These are phyloP conservation scores for Polyploca ridens DNA, from an alignment of 2,888 invertebrate species.

Conservation along the genomic window DNA sequence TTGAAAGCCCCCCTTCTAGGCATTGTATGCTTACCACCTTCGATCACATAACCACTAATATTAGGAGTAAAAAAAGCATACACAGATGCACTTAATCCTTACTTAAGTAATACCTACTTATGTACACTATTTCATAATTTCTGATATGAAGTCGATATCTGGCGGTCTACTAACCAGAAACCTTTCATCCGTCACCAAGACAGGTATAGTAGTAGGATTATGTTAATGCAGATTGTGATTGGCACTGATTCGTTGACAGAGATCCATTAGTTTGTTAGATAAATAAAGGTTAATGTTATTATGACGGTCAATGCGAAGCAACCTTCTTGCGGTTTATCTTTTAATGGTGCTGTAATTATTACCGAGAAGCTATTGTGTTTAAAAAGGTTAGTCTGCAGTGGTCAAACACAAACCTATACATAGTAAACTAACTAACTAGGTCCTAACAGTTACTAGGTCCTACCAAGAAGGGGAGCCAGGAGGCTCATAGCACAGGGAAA, in stretches of 20 bases:
- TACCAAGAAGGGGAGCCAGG: no score
- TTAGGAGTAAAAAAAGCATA: no score
- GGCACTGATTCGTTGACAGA: slow-evolving; percentile 42
- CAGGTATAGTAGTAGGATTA: slow-evolving; percentile 25
- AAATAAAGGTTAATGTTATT: slow-evolving; percentile 58
- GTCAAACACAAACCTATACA: background rate
- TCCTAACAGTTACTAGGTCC: no score
- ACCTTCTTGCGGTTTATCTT: slow-evolving; percentile 2
- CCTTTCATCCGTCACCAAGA: background rate
- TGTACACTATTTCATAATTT: background rate
- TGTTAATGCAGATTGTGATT: slow-evolving; percentile 46
- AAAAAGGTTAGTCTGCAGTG: background rate
- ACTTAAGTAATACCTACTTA: no score
- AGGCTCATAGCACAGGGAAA: no score
- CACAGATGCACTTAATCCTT: no score
- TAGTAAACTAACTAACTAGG: no score
- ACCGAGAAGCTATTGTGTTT: background rate
- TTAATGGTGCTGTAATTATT: slow-evolving; percentile 7
- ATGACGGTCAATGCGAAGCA: slow-evolving; percentile 21
- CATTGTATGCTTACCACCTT: no score
- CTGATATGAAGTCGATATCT: background rate
- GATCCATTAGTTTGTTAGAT: slow-evolving; percentile 60
- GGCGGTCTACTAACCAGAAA: background rate
- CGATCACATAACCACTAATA: no score
- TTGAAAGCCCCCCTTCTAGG: no score